Evolutionary conservation across 2,797 vertebrate species (phyloP).

Genomic region (Acestrorhynchus altus): DNA sequence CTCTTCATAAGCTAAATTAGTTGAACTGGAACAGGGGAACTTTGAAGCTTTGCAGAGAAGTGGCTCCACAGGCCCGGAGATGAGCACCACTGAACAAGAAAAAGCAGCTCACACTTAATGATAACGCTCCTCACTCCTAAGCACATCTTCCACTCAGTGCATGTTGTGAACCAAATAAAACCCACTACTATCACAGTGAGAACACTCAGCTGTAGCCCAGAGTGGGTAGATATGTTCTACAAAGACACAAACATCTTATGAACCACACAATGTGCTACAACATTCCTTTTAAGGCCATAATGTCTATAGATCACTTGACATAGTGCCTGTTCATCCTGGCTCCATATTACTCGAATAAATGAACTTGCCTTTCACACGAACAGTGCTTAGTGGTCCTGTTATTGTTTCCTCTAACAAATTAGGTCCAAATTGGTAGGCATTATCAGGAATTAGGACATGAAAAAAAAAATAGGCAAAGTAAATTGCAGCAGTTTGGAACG

Average conservation of each 20-base stretch:
- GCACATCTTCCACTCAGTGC: neutral
- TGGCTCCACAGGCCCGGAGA: neutral
- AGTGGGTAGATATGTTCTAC: neutral
- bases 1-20: neutral
- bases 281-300: neutral
- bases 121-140: neutral
- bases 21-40: neutral
- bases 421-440: neutral
- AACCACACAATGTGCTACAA: neutral
- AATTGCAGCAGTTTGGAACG: too few relatives aligned
- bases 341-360: constrained; percentile 3
- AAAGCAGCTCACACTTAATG: neutral
- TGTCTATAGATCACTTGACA: neutral
- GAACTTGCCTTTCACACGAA: neutral
- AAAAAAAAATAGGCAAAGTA: too few relatives aligned
- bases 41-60: too few relatives aligned
- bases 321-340: neutral
- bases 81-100: neutral
- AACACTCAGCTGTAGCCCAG: neutral
- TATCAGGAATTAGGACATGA: neutral
- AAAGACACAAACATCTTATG: neutral
- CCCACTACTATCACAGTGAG: neutral
- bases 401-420: constrained; percentile 11
- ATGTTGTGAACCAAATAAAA: neutral
- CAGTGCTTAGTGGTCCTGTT: constrained; percentile 12